Base-by-base conservation (phyloP, 2,113 vertebrate genomes). In the Neogobius melanostomus region DNA sequence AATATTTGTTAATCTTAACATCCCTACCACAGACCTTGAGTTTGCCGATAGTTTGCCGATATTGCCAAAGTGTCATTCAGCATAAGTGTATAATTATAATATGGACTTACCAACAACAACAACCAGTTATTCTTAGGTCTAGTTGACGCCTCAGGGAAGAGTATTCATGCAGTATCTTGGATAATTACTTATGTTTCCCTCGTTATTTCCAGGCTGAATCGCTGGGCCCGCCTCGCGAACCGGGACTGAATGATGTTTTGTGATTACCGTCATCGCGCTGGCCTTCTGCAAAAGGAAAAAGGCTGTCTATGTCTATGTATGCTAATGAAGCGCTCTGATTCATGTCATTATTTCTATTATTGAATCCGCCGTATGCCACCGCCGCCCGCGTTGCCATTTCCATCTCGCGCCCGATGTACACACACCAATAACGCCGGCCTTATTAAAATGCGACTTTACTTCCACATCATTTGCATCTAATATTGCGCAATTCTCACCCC, bases 381-480 rank as follows among this genome's bases (percentile, higher is more conserved):
- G 52, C 16, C 2, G 48, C 56, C 8, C 3, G 42, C 53, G 60
- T 71, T 57, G 45, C 53, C 45, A 7, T 82, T 75, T 80, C 73
- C 69, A 76, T 74, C 71, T 56, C 21, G 8, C 64, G 11, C 11
- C 46, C 51, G 56, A 64, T 17, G 64, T 60, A 57, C 52, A 67
- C 50, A 51, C 17, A 54, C 17, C 74, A 42, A 15, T 62, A 74
- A 73, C 71, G 48, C 9, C 7, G 51, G 66, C 51, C 77, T 80
- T 67, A 83, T 85, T 86, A 86, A 79, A 79, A 88, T 81, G 82
- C 75, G 74, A 72, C 77, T 72, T 81, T 86, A 77, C 61, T 71
- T 66, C 72, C 76, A 0, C 62, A 71, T 76, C 79, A 90, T 90
- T 88, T 90, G 82, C 88, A 91, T 90, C 76, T 82, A 85, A 90